Conservation (phyloP, 2,888 invertebrate species). For the Pasiphila rectangulata region DNA sequence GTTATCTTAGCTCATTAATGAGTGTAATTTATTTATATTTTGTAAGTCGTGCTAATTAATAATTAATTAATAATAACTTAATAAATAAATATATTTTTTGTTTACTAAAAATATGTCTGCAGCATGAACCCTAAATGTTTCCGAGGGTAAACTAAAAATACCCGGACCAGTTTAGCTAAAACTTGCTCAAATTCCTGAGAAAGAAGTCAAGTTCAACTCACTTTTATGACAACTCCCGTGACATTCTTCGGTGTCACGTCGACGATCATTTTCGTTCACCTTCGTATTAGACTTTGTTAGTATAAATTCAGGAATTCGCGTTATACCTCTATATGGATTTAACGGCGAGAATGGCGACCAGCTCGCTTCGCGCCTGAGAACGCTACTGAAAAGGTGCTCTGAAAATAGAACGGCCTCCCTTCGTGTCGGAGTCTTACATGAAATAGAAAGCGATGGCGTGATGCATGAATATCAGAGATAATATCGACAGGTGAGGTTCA, state of each 20-base stretch:
- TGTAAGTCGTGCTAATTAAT: no score
- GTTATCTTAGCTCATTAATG: no score
- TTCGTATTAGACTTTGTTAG: slow-evolving; percentile 7
- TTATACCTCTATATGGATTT: slow-evolving; percentile 33
- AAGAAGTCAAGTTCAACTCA: slow-evolving; percentile 45
- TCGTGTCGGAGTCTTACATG: slow-evolving; percentile 46
- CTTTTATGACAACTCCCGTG: slow-evolving; percentile 73
- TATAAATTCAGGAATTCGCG: slow-evolving; percentile 17
- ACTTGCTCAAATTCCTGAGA: slow-evolving; percentile 25
- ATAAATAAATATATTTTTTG: no score
- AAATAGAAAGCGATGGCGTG: slow-evolving; percentile 51
- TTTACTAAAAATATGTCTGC: no score
- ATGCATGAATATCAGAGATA: slow-evolving; percentile 27
- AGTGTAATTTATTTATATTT: no score
- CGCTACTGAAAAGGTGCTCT: slow-evolving; percentile 74
- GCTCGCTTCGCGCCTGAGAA: slow-evolving; percentile 59
- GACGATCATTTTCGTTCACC: slow-evolving; percentile 53
- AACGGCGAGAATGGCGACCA: slow-evolving; percentile 53
- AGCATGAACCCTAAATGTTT: not conserved
- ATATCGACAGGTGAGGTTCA: slow-evolving; percentile 28
- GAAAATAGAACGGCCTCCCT: slow-evolving; percentile 73
- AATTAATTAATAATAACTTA: no score
- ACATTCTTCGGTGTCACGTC: slow-evolving; percentile 55
- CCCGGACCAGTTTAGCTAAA: slow-evolving; percentile 20
- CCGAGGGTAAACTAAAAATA: slow-evolving; percentile 22